These are phyloP conservation scores for Ophioderma brevispina DNA, from an alignment of 35 echinoderm and acorn worm species.

Conservation along the genomic window DNA sequence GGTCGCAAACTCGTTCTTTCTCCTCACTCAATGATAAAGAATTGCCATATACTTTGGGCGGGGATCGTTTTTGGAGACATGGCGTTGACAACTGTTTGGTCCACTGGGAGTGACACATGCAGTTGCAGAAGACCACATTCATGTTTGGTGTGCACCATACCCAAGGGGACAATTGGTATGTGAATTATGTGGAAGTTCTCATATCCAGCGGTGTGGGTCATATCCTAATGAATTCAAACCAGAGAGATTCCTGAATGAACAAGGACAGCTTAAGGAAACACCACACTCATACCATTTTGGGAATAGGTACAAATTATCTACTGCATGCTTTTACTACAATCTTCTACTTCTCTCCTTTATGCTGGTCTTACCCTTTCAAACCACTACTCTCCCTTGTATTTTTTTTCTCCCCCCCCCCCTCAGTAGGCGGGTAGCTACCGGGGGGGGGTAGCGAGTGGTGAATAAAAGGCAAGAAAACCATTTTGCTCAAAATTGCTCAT, in stretches of 20 bases:
- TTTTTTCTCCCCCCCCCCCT: too few species aligned
- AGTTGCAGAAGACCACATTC: not conserved
- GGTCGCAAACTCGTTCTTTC: not conserved
- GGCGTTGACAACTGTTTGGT: slow-evolving; percentile 5
- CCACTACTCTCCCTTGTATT: too few species aligned
- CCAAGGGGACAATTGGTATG: slow-evolving; percentile 32
- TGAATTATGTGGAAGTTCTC: slow-evolving; percentile 23
- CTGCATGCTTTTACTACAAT: too few species aligned
- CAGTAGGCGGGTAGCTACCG: too few species aligned
- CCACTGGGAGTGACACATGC: slow-evolving; percentile 45
- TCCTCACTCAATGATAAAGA: not conserved
- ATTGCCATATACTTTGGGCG: not conserved
- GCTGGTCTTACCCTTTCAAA: too few species aligned
- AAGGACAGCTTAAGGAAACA: not conserved
- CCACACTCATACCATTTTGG: not conserved
- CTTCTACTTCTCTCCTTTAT: too few species aligned
- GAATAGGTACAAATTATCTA: too few species aligned
- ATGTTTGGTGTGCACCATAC: slow-evolving; percentile 25
- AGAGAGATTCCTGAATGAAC: slow-evolving; percentile 37
- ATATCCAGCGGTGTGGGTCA: not conserved
- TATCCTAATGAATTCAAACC: slow-evolving; percentile 52
- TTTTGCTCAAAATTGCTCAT: too few species aligned
- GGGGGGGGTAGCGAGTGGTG: too few species aligned
- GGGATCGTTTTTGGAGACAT: slow-evolving; percentile 28
- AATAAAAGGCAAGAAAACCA: too few species aligned